Percentiles rank a stretch among this genome's conserved stretches.
Evolutionary conservation across 2,113 vertebrate species (phyloP).

Genomic region (Hippocampus zosterae): DNA sequence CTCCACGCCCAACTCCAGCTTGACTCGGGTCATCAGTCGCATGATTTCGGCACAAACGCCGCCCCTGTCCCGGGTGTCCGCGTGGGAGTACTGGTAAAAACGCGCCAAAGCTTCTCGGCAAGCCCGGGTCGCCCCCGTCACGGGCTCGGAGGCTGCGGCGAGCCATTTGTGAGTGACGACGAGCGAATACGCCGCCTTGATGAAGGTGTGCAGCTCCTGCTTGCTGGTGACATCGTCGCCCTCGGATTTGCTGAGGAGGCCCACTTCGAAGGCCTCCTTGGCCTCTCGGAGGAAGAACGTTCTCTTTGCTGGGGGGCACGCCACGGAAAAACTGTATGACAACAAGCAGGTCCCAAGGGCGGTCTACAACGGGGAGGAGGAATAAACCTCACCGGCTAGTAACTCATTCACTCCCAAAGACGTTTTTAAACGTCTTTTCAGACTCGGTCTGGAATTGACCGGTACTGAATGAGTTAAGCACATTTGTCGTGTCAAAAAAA

Average conservation of each 20-base stretch:
- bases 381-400: not conserved
- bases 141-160: slow-evolving; percentile 28
- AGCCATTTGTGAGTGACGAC: slow-evolving; percentile 74
- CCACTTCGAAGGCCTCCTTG: slow-evolving; percentile 83
- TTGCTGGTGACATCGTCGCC: slow-evolving; percentile 72
- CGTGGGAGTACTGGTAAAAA: slow-evolving; percentile 70
- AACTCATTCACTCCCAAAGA: too few species aligned
- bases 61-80: slow-evolving; percentile 63
- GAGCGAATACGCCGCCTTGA: slow-evolving; percentile 86
- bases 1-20: slow-evolving; percentile 65
- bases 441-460: too few species aligned
- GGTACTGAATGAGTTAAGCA: not conserved
- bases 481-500: not conserved
- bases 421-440: too few species aligned
- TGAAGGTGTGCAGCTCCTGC: slow-evolving; percentile 87
- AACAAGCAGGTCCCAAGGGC: slow-evolving; percentile 84
- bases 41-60: slow-evolving; percentile 74
- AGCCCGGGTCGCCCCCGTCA: slow-evolving; percentile 31
- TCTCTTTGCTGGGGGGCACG: slow-evolving; percentile 69
- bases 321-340: slow-evolving; percentile 80
- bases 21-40: slow-evolving; percentile 67
- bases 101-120: slow-evolving; percentile 76
- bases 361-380: slow-evolving; percentile 65
- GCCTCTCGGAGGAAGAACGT: slow-evolving; percentile 72
- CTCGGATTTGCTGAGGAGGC: slow-evolving; percentile 78